Base-by-base conservation (phyloP, 2,797 vertebrate species). In the Merluccius polli region DNA sequence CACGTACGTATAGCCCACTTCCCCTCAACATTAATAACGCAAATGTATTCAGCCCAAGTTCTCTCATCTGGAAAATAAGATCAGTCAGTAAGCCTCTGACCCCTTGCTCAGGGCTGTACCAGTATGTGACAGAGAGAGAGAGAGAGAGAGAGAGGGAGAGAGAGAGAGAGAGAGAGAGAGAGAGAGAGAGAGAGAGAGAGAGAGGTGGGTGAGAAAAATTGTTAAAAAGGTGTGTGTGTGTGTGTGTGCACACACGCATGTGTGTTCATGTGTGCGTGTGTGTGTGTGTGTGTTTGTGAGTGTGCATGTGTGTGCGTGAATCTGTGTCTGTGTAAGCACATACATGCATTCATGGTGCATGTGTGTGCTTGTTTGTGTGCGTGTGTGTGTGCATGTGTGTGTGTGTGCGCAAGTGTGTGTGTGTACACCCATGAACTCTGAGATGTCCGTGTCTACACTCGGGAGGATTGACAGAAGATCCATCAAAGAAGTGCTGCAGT, bases 21-120 rank as follows among this genome's bases (percentile, higher is more conserved):
- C 74, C 77, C 68, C 73, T 78, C 32, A 74, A 86, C 86, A 87
- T 85, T 85, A 91, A 90, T 88, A 88, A 88, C 84, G 88, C 81
- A 90, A 91, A 92, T 90, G 77, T 88, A 92, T 93, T 90, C 88
- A 80, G 82, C 80, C 75, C 73, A 81, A 91, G 86, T 87, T 86
- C 89, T 89, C 77, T 52, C 84, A 92, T 87, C 87, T 90, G 87
- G 89, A 92, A 92, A 94, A 93, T 91, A 87, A 90, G 87, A 93
- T 93, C 91, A 91, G 90, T 87, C 86, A 91, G 91, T 84, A 82
- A 90, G 85, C 83, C 86, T 89, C 82, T 92, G 93, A 94, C 41
- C 92, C 91, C 89, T 78, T 59, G 88, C 87, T 87, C 75, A 75
- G 85, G 86, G 87, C 85, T 90, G 85, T 87, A 82, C 72, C 78